Evolutionary conservation across 2,113 vertebrate species (phyloP).

Genomic region (Dendropsophus ebraccatus): DNA sequence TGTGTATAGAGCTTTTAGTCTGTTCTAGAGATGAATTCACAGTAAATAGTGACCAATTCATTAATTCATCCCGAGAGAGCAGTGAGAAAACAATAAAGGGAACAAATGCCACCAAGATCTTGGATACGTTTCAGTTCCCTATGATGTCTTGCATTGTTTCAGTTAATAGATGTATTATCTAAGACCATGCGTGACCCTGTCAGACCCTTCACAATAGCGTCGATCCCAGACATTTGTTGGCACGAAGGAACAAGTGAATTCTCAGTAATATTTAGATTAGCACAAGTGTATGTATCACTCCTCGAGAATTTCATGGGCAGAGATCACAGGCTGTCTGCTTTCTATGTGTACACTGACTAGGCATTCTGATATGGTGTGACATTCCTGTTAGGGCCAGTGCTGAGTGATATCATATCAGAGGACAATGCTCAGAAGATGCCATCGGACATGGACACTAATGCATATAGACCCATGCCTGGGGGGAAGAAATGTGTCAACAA

Average conservation of each 20-base stretch:
- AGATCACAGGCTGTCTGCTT: conserved; percentile 40
- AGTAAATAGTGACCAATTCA: background rate
- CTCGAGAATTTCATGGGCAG: conserved; percentile 16
- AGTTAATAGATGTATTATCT: background rate
- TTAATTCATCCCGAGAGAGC: background rate
- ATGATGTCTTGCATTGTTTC: background rate
- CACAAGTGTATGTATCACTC: conserved; percentile 24
- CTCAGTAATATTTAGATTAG: conserved; percentile 29
- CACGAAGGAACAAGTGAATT: conserved; percentile 30
- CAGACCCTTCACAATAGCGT: background rate
- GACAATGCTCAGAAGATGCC: conserved; percentile 48
- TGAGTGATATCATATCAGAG: conserved; percentile 48
- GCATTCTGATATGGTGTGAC: conserved; percentile 42
- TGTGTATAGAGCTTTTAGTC: background rate
- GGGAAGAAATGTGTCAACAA: conserved; percentile 12
- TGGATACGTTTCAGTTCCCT: background rate
- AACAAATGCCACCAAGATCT: conserved; percentile 16
- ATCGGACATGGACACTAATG: conserved; percentile 48
- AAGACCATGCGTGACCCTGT: background rate
- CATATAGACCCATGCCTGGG: conserved; percentile 57
- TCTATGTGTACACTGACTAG: conserved; percentile 36
- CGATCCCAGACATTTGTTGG: conserved; percentile 39
- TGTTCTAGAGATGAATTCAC: background rate
- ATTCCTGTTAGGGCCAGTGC: conserved; percentile 45
- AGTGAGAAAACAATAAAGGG: background rate